Conservation (phyloP, 2,113 vertebrate genomes). For the Cyphomyrus plagiostoma region DNA sequence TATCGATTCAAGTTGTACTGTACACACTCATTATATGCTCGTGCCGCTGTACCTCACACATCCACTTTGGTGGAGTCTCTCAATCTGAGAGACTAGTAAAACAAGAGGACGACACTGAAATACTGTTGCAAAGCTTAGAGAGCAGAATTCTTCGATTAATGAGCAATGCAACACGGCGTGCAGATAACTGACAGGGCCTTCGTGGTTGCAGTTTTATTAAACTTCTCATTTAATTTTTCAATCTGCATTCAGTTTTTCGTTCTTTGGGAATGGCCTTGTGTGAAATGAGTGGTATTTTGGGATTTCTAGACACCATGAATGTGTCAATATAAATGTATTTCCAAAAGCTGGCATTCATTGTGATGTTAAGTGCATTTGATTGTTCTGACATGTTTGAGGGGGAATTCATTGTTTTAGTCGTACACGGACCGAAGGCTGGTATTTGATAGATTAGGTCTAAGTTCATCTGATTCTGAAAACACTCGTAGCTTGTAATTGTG, state of each 20-base stretch:
- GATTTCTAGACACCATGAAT: not conserved
- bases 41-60: not conserved
- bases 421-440: not conserved
- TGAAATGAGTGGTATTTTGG: not conserved
- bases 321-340: not conserved
- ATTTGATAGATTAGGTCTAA: not conserved
- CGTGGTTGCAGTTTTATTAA: not conserved
- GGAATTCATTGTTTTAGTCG: not conserved
- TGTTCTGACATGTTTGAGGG: not conserved
- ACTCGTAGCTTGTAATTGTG: not conserved
- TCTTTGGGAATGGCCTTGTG: not conserved
- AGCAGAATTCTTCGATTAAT: not conserved
- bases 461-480: not conserved
- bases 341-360: not conserved
- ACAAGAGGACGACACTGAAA: not conserved
- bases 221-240: not conserved
- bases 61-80: not conserved
- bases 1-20: not conserved
- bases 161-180: not conserved
- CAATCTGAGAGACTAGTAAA: not conserved
- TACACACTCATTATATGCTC: not conserved
- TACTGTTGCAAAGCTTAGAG: not conserved
- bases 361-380: not conserved
- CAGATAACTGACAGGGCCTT: not conserved
- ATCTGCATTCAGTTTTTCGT: not conserved